These are phyloP conservation scores for Melinaea menophilus DNA, from an alignment of 2,888 invertebrate genomes.

Conservation along the genomic window DNA sequence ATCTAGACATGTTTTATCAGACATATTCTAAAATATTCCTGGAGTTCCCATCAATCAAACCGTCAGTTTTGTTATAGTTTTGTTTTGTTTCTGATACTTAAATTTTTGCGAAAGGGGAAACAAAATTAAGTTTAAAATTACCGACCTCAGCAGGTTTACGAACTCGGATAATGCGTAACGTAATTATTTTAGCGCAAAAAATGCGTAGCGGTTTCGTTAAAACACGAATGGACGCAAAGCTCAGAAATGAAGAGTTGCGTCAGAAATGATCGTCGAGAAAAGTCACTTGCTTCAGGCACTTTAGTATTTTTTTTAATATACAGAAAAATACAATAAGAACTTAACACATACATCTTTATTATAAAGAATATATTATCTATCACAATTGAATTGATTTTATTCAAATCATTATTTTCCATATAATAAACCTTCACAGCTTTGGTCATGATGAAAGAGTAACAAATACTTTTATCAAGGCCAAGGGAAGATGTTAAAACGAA, in stretches of 20 bases:
- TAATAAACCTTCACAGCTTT: no score
- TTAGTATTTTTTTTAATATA: neutral
- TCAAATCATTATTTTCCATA: no score
- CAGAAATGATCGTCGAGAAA: slow-evolving; percentile 45
- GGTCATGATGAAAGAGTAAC: no score
- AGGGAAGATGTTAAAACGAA: no score
- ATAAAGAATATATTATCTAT: no score
- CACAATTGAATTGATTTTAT: no score
- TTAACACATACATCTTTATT: no score
- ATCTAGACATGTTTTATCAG: no score
- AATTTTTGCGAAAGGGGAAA: neutral
- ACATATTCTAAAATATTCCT: no score
- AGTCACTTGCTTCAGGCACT: slow-evolving; percentile 44
- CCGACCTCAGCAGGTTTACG: slow-evolving; percentile 19
- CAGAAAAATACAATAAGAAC: no score
- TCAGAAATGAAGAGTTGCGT: slow-evolving; percentile 44
- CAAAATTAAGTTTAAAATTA: slow-evolving; percentile 24
- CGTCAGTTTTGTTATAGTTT: neutral
- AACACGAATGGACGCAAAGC: slow-evolving; percentile 44
- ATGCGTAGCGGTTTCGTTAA: slow-evolving; percentile 23
- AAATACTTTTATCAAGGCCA: no score
- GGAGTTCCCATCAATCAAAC: neutral
- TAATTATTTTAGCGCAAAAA: slow-evolving; percentile 35
- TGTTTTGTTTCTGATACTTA: neutral
- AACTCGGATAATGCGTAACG: slow-evolving; percentile 20